phyloP scores from a whole-genome alignment of 2,888 invertebrate species.

The Furcula furcula region DNA sequence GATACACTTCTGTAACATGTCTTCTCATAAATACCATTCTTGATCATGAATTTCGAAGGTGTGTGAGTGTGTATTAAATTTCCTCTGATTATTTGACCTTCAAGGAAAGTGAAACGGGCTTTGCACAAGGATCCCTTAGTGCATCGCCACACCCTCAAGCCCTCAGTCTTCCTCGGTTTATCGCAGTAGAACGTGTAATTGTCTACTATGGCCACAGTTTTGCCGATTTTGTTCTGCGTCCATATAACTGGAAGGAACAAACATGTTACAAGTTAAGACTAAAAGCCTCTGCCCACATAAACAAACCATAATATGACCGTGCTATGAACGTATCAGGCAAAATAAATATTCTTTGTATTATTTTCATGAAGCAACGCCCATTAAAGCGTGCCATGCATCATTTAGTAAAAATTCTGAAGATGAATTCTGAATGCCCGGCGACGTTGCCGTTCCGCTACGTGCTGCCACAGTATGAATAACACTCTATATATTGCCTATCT shows the following conservation, averaged over 20 bases:
- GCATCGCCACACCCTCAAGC: conserved; percentile 1
- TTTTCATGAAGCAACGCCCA: too few relatives aligned
- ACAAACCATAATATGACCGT: too few relatives aligned
- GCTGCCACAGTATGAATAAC: too few relatives aligned
- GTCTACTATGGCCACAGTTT: conserved; percentile 21
- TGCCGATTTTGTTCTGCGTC: conserved; percentile 11
- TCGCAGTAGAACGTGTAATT: conserved; percentile 14
- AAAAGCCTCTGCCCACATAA: too few relatives aligned
- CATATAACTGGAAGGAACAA: conserved; percentile 8
- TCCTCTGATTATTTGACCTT: neutral
- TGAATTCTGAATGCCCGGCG: too few relatives aligned
- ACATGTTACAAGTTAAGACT: too few relatives aligned
- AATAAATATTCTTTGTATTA: too few relatives aligned
- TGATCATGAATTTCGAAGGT: conserved; percentile 3
- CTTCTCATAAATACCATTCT: neutral
- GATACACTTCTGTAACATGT: conserved; percentile 1
- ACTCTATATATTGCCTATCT: too few relatives aligned
- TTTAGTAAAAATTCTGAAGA: too few relatives aligned
- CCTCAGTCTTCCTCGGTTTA: neutral
- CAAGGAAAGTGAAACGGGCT: conserved; percentile 1
- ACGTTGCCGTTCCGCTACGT: too few relatives aligned
- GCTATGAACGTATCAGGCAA: too few relatives aligned
- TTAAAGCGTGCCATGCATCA: too few relatives aligned
- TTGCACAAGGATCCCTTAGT: conserved; percentile 3
- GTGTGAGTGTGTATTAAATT: conserved; percentile 2